Conservation (phyloP, 2,113 vertebrate species). For the Strix uralensis region DNA sequence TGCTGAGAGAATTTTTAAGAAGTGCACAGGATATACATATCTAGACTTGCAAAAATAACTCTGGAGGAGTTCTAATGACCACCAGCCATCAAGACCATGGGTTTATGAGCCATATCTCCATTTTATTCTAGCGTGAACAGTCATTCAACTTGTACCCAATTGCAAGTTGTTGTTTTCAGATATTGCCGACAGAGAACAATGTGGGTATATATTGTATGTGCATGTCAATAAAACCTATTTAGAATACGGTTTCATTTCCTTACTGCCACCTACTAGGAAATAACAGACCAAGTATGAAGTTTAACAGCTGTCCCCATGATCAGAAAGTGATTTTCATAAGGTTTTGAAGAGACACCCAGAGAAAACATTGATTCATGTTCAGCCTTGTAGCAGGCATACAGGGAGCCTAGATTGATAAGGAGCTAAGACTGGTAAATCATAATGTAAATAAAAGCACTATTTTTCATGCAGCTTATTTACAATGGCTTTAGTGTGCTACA, state of each 20-base stretch:
- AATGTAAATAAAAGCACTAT: slow-evolving; percentile 67
- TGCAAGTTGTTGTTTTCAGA: slow-evolving; percentile 7
- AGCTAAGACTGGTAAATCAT: slow-evolving; percentile 64
- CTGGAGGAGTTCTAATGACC: neutral
- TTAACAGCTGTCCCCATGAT: slow-evolving; percentile 55
- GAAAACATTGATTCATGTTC: slow-evolving; percentile 54
- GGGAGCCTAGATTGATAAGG: slow-evolving; percentile 61
- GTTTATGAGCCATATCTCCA: slow-evolving; percentile 2
- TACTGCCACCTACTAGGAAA: slow-evolving; percentile 22
- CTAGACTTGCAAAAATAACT: neutral
- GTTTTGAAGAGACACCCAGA: slow-evolving; percentile 29
- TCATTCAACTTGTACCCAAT: neutral
- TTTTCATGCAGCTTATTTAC: slow-evolving; percentile 73
- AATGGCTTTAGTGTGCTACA: slow-evolving; percentile 70
- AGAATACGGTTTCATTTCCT: slow-evolving; percentile 49
- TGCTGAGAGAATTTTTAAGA: neutral
- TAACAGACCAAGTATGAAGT: slow-evolving; percentile 36
- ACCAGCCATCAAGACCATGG: neutral
- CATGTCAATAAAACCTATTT: slow-evolving; percentile 45
- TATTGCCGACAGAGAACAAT: neutral
- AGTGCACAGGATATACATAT: neutral
- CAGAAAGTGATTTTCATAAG: slow-evolving; percentile 48
- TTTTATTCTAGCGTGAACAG: neutral
- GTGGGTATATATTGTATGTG: neutral
- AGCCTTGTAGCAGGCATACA: slow-evolving; percentile 41